Evolutionary conservation across 2,888 invertebrate species (phyloP).

Genomic region (Hetaerina titia): DNA sequence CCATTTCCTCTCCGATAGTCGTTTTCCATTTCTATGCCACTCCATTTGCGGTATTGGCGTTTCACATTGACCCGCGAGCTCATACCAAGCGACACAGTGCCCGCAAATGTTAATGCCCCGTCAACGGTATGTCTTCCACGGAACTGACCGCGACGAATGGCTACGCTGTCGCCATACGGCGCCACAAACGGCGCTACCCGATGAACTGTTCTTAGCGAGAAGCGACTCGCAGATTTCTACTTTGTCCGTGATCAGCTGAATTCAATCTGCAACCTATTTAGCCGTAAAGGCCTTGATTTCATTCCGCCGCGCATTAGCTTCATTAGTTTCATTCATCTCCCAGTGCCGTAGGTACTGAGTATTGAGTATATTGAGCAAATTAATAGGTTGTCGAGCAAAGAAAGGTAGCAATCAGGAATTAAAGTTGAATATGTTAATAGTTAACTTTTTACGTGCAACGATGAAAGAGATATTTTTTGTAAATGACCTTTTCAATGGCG

Average conservation of each 20-base stretch:
- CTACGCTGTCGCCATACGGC: no score
- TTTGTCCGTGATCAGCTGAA: background rate
- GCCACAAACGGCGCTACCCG: background rate
- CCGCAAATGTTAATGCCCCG: background rate
- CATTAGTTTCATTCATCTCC: no score
- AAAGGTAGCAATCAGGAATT: no score
- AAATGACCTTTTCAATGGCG: no score
- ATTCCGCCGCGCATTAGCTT: background rate
- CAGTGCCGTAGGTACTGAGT: no score
- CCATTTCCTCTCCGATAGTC: background rate
- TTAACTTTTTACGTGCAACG: no score
- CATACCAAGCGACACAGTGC: slow-evolving; percentile 3
- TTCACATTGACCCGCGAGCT: background rate
- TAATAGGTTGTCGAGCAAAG: no score
- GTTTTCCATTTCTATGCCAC: background rate
- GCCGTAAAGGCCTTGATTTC: background rate
- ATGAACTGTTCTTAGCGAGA: background rate
- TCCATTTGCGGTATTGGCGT: background rate
- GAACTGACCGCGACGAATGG: background rate
- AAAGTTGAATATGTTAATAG: no score
- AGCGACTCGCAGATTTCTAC: background rate
- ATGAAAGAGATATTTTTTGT: no score
- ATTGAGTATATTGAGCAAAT: no score
- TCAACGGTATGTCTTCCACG: background rate
- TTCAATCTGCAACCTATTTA: background rate